Percentiles rank a stretch among this genome's conserved stretches.
Evolutionary conservation across 1,140 invertebrate species (phyloP).

Genomic region (Aporrectodea caliginosa): DNA sequence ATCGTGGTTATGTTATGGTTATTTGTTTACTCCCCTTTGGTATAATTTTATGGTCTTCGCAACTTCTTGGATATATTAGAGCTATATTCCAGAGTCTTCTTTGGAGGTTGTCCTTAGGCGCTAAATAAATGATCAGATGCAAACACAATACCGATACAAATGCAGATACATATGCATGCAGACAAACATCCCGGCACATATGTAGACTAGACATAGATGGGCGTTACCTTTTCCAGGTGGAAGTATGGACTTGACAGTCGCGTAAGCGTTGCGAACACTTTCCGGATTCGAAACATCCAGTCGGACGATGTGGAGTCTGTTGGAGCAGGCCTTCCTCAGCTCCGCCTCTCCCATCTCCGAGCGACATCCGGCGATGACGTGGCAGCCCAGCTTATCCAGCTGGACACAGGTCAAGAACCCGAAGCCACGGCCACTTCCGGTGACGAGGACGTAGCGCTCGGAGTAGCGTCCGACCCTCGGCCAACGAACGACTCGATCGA

Average conservation of each 20-base stretch:
- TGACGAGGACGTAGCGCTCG: constrained; percentile 7
- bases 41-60: too few species aligned
- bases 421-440: constrained; percentile 56
- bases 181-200: too few species aligned
- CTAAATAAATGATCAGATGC: too few species aligned
- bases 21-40: too few species aligned
- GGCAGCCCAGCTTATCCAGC: constrained; percentile 47
- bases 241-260: background rate
- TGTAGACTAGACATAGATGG: too few species aligned
- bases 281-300: constrained; percentile 10
- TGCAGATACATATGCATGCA: background rate
- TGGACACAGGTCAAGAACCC: constrained; percentile 45
- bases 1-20: too few species aligned
- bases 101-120: too few species aligned
- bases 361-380: constrained; percentile 51
- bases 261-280: background rate
- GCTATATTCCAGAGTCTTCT: too few species aligned
- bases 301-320: background rate
- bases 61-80: too few species aligned
- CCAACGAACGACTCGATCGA: background rate
- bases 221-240: constrained; percentile 5
- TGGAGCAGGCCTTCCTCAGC: background rate
- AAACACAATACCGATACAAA: too few species aligned
- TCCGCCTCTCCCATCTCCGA: background rate
- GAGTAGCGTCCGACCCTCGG: background rate